These are phyloP conservation scores for Premnoplex brunnescens DNA, from an alignment of 2,797 vertebrate species.

Conservation along the genomic window DNA sequence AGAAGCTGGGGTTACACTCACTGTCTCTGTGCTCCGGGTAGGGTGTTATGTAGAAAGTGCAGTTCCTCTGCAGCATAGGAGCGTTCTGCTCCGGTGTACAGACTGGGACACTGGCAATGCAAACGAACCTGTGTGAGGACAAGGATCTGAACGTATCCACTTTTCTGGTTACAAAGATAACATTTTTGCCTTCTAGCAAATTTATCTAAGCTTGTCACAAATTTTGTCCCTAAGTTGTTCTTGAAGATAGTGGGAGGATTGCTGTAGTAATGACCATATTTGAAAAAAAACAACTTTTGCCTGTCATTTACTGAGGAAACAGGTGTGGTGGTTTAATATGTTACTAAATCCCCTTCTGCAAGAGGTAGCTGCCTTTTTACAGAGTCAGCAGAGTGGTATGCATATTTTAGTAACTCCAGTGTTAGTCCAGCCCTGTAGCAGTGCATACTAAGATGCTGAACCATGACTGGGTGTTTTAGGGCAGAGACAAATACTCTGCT, in stretches of 20 bases:
- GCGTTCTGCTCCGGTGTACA: background rate
- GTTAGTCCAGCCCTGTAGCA: background rate
- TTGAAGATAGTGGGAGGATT: background rate
- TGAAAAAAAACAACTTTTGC: background rate
- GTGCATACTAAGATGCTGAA: background rate
- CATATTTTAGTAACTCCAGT: background rate
- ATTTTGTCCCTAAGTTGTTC: background rate
- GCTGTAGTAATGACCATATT: background rate
- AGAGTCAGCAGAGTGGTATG: background rate
- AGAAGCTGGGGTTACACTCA: background rate
- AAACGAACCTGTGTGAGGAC: background rate
- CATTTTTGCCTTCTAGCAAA: background rate
- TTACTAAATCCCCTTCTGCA: conserved; percentile 22
- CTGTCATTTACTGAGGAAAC: background rate
- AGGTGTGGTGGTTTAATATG: conserved; percentile 49
- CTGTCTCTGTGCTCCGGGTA: background rate
- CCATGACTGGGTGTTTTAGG: background rate
- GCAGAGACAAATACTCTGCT: background rate
- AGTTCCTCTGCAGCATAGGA: background rate
- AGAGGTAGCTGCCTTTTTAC: conserved; percentile 4
- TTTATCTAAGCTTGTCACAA: background rate
- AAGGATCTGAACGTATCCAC: background rate
- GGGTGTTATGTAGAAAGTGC: background rate
- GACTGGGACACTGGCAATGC: background rate
- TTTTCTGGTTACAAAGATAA: background rate